Evolutionary conservation across 2,888 invertebrate genomes (phyloP), one percentile per base, ranked within the genome.

Genomic region (Zygothrica quintamaculata): DNA sequence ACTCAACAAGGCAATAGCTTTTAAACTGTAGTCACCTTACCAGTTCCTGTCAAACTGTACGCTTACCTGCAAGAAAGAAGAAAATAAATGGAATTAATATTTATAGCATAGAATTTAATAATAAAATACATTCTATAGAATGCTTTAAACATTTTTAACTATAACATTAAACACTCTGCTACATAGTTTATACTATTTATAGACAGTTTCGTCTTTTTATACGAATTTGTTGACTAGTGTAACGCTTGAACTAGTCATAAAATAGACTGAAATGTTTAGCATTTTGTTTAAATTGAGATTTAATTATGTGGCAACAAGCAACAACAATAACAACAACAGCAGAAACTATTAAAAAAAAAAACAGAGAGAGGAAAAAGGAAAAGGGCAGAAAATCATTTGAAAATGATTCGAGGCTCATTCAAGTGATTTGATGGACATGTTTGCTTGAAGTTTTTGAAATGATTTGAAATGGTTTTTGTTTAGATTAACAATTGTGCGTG

Each of bases 221-320:
- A n/a, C 4, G 1, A 29, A n/a, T 29, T 2, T 29, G 29, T 52
- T 55, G 64, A 64, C n/a, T n/a, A n/a, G n/a, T n/a, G n/a, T n/a
- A n/a, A n/a, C n/a, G 53, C 58, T 29, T 1, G 3, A 57, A 72
- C 57, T 46, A 53, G 53, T 65, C 74, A 77, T 87, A 80, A 80
- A 80, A 84, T 87, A 59, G 66, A 50, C 70, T 61, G 62, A 87
- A 84, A 77, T 87, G 85, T 84, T 87, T 77, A 77, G 65, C 72
- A 71, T 80, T 80, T 72, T 81, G 81, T 81, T 87, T 81, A 73
- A 80, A 71, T 88, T 86, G 68, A 67, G 78, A 87, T 86, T 82
- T 82, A 86, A 88, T 82, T 88, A 86, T 80, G 81, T 88, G 81
- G 87, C 87, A 87, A 81, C 88, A 69, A 73, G 60, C 60, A 69